Evolutionary conservation across 2,113 vertebrate species (phyloP).

Genomic region (Choloepus hoffmanni): DNA sequence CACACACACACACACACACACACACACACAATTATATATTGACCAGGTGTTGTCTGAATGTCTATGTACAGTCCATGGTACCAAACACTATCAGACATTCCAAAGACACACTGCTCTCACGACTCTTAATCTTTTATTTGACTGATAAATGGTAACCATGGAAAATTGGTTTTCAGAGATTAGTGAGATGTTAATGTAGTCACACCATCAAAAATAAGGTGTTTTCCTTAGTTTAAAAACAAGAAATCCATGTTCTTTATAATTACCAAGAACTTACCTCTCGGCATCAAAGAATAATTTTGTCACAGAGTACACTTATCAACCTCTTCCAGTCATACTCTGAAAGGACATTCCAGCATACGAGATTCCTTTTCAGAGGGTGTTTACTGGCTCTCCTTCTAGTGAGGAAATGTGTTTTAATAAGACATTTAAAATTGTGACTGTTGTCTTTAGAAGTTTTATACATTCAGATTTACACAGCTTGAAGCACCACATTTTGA

Average conservation of each 20-base stretch:
- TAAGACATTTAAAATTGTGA: slow-evolving; percentile 58
- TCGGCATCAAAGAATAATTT: slow-evolving; percentile 59
- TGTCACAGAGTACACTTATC: neutral
- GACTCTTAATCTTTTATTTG: slow-evolving; percentile 32
- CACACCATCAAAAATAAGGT: slow-evolving; percentile 13
- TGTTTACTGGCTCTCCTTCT: slow-evolving; percentile 47
- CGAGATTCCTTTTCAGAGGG: slow-evolving; percentile 29
- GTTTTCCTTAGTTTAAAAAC: slow-evolving; percentile 30
- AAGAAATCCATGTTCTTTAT: slow-evolving; percentile 25
- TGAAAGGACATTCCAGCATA: neutral
- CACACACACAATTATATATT: too few relatives aligned
- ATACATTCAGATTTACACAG: slow-evolving; percentile 44
- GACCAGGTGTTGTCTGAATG: neutral
- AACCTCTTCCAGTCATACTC: neutral
- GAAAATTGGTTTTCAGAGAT: neutral
- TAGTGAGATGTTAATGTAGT: neutral
- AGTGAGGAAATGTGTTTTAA: slow-evolving; percentile 42
- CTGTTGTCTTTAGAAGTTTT: slow-evolving; percentile 42
- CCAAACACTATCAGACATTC: neutral
- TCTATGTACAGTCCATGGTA: neutral
- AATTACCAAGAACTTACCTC: slow-evolving; percentile 31
- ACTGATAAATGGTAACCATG: slow-evolving; percentile 37
- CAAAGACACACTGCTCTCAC: neutral
- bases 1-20: too few relatives aligned
- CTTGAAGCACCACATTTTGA: neutral